Conservation (phyloP, 1,140 invertebrate genomes). For the Ips nitidus region DNA sequence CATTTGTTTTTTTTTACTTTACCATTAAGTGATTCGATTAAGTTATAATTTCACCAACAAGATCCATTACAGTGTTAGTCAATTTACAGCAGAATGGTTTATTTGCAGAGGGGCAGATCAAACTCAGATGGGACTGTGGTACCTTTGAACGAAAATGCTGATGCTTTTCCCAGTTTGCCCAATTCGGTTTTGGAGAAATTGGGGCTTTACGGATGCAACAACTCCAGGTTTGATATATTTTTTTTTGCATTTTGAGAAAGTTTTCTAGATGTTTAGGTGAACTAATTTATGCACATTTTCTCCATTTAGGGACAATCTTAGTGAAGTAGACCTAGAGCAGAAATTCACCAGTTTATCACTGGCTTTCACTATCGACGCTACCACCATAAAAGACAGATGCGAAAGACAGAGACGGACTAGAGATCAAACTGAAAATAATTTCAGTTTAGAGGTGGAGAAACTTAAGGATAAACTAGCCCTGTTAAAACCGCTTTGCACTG, state of each 20-base stretch:
- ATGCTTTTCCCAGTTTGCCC: slow-evolving; percentile 47
- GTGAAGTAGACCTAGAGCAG: slow-evolving; percentile 49
- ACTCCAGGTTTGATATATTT: slow-evolving; percentile 24
- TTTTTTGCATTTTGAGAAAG: background rate
- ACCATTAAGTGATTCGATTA: background rate
- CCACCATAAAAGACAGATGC: slow-evolving; percentile 47
- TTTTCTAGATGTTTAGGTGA: too few species aligned
- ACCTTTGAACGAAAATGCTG: slow-evolving; percentile 31
- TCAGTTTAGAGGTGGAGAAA: slow-evolving; percentile 46
- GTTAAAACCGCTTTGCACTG: slow-evolving; percentile 46
- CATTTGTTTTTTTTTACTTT: background rate
- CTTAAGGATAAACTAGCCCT: slow-evolving; percentile 43
- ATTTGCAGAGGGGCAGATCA: slow-evolving; percentile 41
- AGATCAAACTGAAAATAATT: slow-evolving; percentile 50
- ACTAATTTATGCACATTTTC: slow-evolving; percentile 5
- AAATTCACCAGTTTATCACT: slow-evolving; percentile 49
- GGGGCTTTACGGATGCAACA: slow-evolving; percentile 42
- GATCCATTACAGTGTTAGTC: background rate
- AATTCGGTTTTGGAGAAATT: slow-evolving; percentile 47
- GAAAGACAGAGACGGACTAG: slow-evolving; percentile 46
- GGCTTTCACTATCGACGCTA: slow-evolving; percentile 49
- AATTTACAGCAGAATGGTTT: background rate
- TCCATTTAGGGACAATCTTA: slow-evolving; percentile 42
- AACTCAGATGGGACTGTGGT: slow-evolving; percentile 44
- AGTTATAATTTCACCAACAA: background rate